These are phyloP conservation scores for Orthosia gothica DNA, from an alignment of 2,888 invertebrate species.

Conservation along the genomic window DNA sequence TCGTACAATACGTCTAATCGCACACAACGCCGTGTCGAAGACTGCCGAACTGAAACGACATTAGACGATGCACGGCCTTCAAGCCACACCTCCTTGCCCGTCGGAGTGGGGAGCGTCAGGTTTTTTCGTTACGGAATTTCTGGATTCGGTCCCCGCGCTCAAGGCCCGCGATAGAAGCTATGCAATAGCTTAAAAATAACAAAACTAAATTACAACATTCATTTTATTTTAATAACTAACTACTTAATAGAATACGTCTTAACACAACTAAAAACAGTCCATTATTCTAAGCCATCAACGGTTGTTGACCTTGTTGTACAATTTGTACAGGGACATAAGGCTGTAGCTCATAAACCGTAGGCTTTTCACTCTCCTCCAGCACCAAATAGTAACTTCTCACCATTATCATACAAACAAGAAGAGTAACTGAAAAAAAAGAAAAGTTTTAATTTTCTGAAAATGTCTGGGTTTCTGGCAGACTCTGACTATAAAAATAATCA, in stretches of 20 bases:
- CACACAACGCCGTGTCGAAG: too few relatives aligned
- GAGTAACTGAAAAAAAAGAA: constrained; percentile 77
- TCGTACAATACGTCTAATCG: too few relatives aligned
- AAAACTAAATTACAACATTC: not conserved
- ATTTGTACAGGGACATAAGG: constrained; percentile 76
- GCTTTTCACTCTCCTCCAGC: constrained; percentile 82
- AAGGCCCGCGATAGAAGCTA: too few relatives aligned
- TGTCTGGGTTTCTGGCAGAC: constrained; percentile 13
- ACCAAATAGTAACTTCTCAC: constrained; percentile 84
- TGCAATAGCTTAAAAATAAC: too few relatives aligned
- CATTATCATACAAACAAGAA: constrained; percentile 81
- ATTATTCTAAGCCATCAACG: constrained; percentile 68
- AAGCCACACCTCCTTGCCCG: too few relatives aligned
- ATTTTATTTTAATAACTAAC: constrained; percentile 18
- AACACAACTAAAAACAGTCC: constrained; percentile 1
- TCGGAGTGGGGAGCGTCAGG: too few relatives aligned
- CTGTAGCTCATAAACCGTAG: constrained; percentile 81
- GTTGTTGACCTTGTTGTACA: constrained; percentile 69
- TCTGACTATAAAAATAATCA: constrained; percentile 40
- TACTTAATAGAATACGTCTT: constrained; percentile 21
- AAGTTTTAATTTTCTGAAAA: not conserved
- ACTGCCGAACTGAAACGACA: too few relatives aligned
- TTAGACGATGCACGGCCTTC: too few relatives aligned
- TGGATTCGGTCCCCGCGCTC: too few relatives aligned
- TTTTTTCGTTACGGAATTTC: too few relatives aligned